Evolutionary conservation across 2,888 invertebrate species (phyloP).

Genomic region (Agrilus biguttatus): DNA sequence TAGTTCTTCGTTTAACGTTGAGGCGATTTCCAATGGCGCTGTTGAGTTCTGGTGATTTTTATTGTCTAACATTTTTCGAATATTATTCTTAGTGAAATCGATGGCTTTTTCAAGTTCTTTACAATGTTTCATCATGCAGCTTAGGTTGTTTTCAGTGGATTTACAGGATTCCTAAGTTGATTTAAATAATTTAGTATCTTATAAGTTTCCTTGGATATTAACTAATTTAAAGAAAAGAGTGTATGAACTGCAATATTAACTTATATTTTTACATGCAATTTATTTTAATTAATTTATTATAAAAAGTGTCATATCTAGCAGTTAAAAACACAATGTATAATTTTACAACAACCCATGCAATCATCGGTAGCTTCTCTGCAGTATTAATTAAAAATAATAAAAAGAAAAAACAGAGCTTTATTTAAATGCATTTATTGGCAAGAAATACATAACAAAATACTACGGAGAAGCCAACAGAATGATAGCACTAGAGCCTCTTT

Average conservation of each 20-base stretch:
- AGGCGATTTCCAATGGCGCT: too few relatives aligned
- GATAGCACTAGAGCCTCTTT: slow-evolving; percentile 21
- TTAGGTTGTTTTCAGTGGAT: too few relatives aligned
- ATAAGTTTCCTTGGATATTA: too few relatives aligned
- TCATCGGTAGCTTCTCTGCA: slow-evolving; percentile 25
- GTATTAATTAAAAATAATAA: slow-evolving; percentile 17
- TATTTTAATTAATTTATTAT: background rate
- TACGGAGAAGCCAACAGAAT: slow-evolving; percentile 31
- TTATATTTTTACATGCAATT: background rate
- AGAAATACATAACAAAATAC: slow-evolving; percentile 14
- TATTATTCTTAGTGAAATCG: too few relatives aligned
- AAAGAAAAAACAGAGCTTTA: slow-evolving; percentile 10
- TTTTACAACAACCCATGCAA: background rate
- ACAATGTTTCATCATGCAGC: too few relatives aligned
- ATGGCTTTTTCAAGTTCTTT: too few relatives aligned
- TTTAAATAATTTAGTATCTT: too few relatives aligned
- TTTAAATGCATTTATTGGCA: slow-evolving; percentile 15
- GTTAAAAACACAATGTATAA: background rate
- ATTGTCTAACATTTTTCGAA: too few relatives aligned
- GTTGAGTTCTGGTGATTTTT: too few relatives aligned
- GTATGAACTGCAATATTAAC: background rate
- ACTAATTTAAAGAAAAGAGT: too few relatives aligned
- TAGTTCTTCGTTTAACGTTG: too few relatives aligned
- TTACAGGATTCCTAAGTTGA: too few relatives aligned
- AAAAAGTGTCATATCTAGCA: background rate